phyloP scores from a whole-genome alignment of 2,888 invertebrate genomes.

The Candidula unifasciata region DNA sequence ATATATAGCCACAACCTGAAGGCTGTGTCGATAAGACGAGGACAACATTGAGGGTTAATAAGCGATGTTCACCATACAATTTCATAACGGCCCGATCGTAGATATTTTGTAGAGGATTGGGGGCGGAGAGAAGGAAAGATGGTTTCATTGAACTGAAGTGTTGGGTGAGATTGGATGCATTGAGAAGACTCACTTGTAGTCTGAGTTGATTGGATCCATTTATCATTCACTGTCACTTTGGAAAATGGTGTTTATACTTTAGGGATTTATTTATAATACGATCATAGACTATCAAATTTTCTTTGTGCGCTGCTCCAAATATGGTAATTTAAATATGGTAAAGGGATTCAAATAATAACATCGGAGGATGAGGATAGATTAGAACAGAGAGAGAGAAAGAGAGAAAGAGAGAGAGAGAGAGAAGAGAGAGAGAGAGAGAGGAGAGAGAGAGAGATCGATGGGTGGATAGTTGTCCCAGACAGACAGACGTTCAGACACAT shows the following conservation, averaged over 20 bases:
- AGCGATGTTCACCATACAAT: not conserved
- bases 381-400: no score
- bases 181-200: not conserved
- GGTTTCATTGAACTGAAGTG: constrained; percentile 9
- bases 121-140: not conserved
- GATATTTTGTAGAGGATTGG: no score
- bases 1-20: constrained; percentile 24
- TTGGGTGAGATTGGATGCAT: not conserved
- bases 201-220: constrained; percentile 5
- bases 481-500: no score
- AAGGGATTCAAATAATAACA: no score
- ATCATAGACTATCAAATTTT: not conserved
- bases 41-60: constrained; percentile 7
- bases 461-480: no score
- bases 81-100: not conserved
- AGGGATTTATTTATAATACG: not conserved
- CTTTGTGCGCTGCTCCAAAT: not conserved
- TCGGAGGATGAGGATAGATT: no score
- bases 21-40: constrained; percentile 14
- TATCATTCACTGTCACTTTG: constrained; percentile 6
- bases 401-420: no score
- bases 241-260: not conserved
- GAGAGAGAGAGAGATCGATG: no score
- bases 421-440: no score
- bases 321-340: not conserved